A percentile compares a stretch with the other conserved stretches of the same genome.
Conservation (phyloP, 37 sponge, comb jelly and placozoan genomes). For the Hormiphora californensis region DNA sequence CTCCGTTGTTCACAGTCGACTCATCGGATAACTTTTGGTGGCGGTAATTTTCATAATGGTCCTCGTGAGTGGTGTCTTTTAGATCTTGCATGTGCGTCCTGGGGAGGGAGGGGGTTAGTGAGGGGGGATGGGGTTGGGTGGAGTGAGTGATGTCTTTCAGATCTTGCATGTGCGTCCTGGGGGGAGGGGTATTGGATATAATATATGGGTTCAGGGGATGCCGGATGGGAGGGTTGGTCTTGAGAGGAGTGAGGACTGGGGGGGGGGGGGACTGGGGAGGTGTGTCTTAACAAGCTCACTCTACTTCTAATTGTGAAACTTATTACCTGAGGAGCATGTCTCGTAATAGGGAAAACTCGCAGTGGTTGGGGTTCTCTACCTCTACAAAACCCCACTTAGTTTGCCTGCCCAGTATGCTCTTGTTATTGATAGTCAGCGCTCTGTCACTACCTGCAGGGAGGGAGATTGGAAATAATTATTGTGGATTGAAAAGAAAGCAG, state of each 20-base stretch:
- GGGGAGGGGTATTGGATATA: no score
- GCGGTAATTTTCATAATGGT: constrained; percentile 92
- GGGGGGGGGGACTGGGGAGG: no score
- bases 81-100: constrained; percentile 96
- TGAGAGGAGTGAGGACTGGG: no score
- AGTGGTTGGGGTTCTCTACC: constrained; percentile 92
- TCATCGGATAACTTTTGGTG: constrained; percentile 61
- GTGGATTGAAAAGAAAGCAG: no score
- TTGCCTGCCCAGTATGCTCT: constrained; percentile 79
- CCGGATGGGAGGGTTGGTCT: no score
- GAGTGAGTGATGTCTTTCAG: constrained; percentile 69
- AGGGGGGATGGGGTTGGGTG: neutral
- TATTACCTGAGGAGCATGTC: constrained; percentile 95
- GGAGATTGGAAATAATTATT: no score
- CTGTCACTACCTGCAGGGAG: constrained; percentile 38
- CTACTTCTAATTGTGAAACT: neutral
- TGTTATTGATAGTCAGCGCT: constrained; percentile 58
- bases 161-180: constrained; percentile 93
- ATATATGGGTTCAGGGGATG: no score
- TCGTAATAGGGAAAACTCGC: constrained; percentile 87
- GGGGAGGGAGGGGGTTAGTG: neutral
- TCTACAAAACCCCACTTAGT: constrained; percentile 97
- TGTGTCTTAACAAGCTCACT: neutral
- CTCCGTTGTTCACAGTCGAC: neutral
- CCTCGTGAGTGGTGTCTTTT: constrained; percentile 95